Evolutionary conservation across 2,888 invertebrate genomes (phyloP), one percentile per base, ranked within the genome.

Genomic region (Thereva nobilitata): DNA sequence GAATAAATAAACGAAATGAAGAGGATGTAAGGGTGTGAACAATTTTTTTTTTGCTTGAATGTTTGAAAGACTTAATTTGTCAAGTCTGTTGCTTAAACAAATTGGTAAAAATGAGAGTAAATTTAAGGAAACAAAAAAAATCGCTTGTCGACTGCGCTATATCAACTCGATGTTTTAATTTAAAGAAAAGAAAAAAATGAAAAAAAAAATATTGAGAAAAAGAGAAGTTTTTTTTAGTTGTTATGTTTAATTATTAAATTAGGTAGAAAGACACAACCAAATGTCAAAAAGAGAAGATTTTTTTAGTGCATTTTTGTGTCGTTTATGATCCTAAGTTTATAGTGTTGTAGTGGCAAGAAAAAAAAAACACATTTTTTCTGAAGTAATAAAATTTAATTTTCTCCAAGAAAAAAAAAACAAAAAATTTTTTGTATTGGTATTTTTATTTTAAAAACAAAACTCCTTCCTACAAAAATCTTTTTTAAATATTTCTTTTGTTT

Each of bases 131-230:
- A 47, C 49, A 57, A 54, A 57, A 63, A 47, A 65, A 57, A 9
- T 68, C 65, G 68, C 68, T 68, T 68, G 68, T 68, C 65, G 68
- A 68, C 68, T 68, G 68, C 68, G 67, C 67, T 67, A 67, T 23
- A 23, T 23, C 23, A 64, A 23, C 42, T 64, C 44, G 45, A 44
- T 55, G 55, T 57, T 57, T 57, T 45, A 42, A 44, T 35, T 44
- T 42, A 57, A 57, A 42, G n/a, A 57, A 9, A 42, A 34, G 2
- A 23, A 23, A 23, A 23, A 23, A 23, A 23, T 23, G 23, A 23
- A 23, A 23, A 23, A 23, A 23, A 23, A 23, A 23, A 23, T 23
- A 23, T 23, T 23, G 23, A 56, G 8, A 10, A 12, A 56, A 56
- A 6, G 12, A 12, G 41, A 52, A 42, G 50, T 52, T 52, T 53